Conservation (phyloP, 2,113 vertebrate genomes). For the Upupa epops region DNA sequence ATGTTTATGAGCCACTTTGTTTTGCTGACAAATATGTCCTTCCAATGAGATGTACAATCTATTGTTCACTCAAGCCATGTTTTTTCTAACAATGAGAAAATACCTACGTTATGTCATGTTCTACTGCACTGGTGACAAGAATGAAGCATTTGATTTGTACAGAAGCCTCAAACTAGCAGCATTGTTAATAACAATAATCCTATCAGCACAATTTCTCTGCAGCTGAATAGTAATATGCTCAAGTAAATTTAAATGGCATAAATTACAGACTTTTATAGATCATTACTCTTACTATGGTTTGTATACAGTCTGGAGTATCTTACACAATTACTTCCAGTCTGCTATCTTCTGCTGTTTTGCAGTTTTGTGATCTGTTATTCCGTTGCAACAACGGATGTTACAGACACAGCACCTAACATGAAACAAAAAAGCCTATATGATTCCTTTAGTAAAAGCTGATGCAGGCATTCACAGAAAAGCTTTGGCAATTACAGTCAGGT, state of each 20-base stretch:
- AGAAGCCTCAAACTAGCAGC: constrained; percentile 39
- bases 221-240: constrained; percentile 2
- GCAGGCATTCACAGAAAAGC: neutral
- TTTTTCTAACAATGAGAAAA: constrained; percentile 49
- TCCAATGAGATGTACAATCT: neutral
- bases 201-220: constrained; percentile 47
- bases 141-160: neutral
- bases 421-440: neutral
- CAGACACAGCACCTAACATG: neutral
- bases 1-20: neutral
- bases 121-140: constrained; percentile 21
- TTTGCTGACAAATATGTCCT: constrained; percentile 12
- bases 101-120: constrained; percentile 35
- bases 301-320: neutral
- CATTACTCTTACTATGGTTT: neutral
- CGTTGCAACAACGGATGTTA: neutral
- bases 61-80: constrained; percentile 33
- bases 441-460: neutral
- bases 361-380: neutral
- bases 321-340: neutral
- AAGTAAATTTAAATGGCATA: constrained; percentile 36
- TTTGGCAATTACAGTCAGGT: neutral
- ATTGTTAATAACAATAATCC: constrained; percentile 62
- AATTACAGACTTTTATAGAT: constrained; percentile 24
- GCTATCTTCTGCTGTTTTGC: neutral